A percentile compares a stretch with the other conserved stretches of the same genome.
phyloP scores from a whole-genome alignment of 2,797 vertebrate genomes.

The Sebastes melanostomus region DNA sequence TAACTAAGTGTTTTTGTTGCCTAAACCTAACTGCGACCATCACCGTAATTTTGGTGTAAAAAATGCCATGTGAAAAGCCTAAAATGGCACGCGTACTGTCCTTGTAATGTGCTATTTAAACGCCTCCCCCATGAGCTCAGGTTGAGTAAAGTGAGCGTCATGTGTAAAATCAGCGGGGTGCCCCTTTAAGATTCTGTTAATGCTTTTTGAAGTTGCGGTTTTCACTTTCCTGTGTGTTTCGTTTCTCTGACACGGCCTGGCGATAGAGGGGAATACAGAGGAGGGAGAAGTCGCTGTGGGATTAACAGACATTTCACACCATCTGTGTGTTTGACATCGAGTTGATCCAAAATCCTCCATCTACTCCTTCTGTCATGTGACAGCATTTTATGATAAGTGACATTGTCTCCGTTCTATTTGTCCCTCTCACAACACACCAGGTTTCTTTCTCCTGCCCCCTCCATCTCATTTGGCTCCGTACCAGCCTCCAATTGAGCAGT shows the following conservation, averaged over 20 bases:
- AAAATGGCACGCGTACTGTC: neutral
- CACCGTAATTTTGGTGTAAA: no score
- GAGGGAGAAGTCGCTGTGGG: constrained; percentile 20
- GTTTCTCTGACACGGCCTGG: neutral
- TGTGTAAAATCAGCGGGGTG: neutral
- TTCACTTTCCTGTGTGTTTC: neutral
- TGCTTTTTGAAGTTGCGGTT: constrained; percentile 5
- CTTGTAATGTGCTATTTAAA: neutral
- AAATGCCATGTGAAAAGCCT: no score
- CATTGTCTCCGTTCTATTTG: neutral
- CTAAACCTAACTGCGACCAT: no score
- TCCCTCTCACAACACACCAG: neutral
- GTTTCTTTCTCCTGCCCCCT: neutral
- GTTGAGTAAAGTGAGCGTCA: neutral
- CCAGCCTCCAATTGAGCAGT: constrained; percentile 37
- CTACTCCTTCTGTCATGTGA: constrained; percentile 13
- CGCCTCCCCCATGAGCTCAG: neutral
- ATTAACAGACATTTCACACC: constrained; percentile 33
- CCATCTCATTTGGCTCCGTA: constrained; percentile 43
- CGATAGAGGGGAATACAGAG: neutral
- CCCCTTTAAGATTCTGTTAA: neutral
- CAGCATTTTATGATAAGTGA: constrained; percentile 4
- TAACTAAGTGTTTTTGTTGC: no score
- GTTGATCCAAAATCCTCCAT: constrained; percentile 25
- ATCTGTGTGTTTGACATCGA: constrained; percentile 20